Percentiles rank a stretch among this genome's conserved stretches.
Conservation (phyloP, 1,140 invertebrate genomes). For the Pectinophora gossypiella region DNA sequence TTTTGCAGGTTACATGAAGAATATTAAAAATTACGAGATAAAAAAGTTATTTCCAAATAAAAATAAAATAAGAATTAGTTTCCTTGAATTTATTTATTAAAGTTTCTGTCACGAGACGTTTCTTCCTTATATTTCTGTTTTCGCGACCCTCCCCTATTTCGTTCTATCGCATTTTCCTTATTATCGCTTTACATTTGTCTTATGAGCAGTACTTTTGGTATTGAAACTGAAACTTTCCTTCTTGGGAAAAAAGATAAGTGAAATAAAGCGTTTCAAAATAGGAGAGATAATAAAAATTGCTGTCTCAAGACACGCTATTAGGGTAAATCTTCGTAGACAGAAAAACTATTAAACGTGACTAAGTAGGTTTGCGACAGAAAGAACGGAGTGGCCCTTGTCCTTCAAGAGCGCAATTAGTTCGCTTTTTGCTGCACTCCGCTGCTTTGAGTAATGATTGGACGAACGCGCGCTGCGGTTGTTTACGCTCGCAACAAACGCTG, state of each 20-base stretch:
- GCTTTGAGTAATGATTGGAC: constrained; percentile 68
- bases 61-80: constrained; percentile 15
- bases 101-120: constrained; percentile 19
- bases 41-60: constrained; percentile 20
- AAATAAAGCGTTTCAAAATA: neutral
- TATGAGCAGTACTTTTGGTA: neutral
- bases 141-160: neutral
- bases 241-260: neutral
- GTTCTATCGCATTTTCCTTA: neutral
- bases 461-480: constrained; percentile 46
- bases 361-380: constrained; percentile 62
- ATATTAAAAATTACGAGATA: constrained; percentile 13
- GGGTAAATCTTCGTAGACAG: constrained; percentile 32
- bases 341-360: constrained; percentile 71
- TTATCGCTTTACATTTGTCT: neutral
- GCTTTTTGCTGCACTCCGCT: constrained; percentile 63
- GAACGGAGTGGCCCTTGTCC: constrained; percentile 59
- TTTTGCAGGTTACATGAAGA: constrained; percentile 26
- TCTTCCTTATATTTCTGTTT: constrained; percentile 16
- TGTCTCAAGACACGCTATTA: neutral
- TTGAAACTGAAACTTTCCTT: neutral
- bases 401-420: constrained; percentile 68
- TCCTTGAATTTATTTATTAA: constrained; percentile 20
- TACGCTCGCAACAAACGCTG: constrained; percentile 55
- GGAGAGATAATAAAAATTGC: neutral